A percentile compares a stretch with the other conserved stretches of the same genome.
phyloP scores from a whole-genome alignment of 2,797 vertebrate genomes.

The Coendou prehensilis region DNA sequence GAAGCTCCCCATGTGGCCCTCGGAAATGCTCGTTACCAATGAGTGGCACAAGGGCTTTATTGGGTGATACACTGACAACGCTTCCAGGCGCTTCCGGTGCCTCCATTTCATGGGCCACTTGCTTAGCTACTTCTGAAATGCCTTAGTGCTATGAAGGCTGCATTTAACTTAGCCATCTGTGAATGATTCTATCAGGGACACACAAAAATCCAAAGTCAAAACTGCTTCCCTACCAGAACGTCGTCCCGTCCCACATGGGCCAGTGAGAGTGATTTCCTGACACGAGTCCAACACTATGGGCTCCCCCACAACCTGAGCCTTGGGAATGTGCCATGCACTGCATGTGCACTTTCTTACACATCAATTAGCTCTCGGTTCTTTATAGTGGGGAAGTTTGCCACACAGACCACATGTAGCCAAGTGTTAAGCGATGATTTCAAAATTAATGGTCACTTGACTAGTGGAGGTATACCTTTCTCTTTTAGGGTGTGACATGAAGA shows the following conservation, averaged over 20 bases:
- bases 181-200: conserved; percentile 73
- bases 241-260: conserved; percentile 9
- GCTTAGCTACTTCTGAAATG: conserved; percentile 16
- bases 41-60: conserved; percentile 5
- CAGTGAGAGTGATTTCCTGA: conserved; percentile 44
- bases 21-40: conserved; percentile 47
- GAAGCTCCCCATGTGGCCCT: conserved; percentile 47
- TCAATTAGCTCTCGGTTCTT: conserved; percentile 2
- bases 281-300: rapidly evolving
- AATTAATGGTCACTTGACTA: conserved; percentile 38
- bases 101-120: conserved; percentile 70
- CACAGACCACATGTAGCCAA: not conserved
- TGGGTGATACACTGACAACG: conserved; percentile 49
- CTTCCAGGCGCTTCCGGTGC: conserved; percentile 28
- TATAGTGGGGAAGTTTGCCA: conserved; percentile 16
- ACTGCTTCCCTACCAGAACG: conserved; percentile 52
- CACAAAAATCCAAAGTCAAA: conserved; percentile 69
- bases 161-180: conserved; percentile 77
- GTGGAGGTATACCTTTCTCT: not conserved
- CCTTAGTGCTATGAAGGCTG: conserved; percentile 56
- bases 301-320: not conserved
- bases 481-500: not conserved
- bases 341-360: not conserved
- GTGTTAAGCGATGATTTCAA: not conserved
- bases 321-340: not conserved